Base-by-base conservation (phyloP, 2,113 vertebrate species). In the Ctenomys sociabilis region DNA sequence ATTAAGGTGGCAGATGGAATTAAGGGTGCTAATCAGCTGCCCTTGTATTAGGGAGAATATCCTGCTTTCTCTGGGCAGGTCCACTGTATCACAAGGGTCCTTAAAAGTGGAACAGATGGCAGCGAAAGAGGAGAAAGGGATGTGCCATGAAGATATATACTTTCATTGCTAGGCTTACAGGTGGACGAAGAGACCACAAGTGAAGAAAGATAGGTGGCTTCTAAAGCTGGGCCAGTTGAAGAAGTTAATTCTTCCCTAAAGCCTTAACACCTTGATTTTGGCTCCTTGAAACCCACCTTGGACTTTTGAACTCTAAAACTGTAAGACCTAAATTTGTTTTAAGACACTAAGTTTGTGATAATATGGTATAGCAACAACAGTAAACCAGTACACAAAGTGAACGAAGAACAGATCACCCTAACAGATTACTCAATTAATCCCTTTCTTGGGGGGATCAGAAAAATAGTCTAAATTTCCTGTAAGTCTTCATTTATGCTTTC, bases 401-500 rank as follows among this genome's bases (percentile, higher is more conserved):
- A 28, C 17, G 82, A 4, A 81, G 94, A 81, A 85, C 26, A 86
- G 28, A 3, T 52, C 28, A 63, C 16, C 21, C 22, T 75, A 59
- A 80, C 24, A 54, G n/a, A 37, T 54, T 35, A 24, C 21, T 68
- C 54, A 73, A 5, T 75, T 80, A 75, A 73, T 82, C 88, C 54
- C 45, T 37, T 37, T 83, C 4, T 43, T 81, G 16, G 40, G 6
- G 6, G 75, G n/a, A 73, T 91, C 64, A 91, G 75, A 90, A 7
- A 73, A 81, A 59, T 40, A 90, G 43, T 35, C 86, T 95, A 75
- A 86, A 92, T 78, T 90, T 92, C 19, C 68, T 86, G 61, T 86
- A 82, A 54, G 11, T 37, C 26, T 26, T 86, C 12, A 45, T 43
- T 86, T 17, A 37, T 75, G 35, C 45, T n/a, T 3, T 92, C 24